Percentiles rank a stretch among this genome's conserved stretches.
These are phyloP conservation scores for Campoplex nolae DNA, from an alignment of 2,888 invertebrate species.

Conservation along the genomic window DNA sequence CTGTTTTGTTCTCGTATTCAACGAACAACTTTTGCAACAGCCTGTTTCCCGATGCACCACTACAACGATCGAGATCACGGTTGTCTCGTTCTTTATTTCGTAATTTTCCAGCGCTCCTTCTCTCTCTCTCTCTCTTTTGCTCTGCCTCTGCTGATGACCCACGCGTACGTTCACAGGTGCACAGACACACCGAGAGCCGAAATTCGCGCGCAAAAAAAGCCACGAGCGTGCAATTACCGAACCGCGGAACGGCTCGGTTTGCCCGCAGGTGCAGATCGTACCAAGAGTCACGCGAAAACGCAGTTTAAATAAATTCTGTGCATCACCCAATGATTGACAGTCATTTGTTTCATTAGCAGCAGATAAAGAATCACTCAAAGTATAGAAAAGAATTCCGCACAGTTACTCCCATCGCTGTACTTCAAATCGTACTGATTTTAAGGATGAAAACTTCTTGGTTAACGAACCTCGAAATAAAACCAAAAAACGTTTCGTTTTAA, in stretches of 20 bases:
- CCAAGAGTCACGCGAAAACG: constrained; percentile 1
- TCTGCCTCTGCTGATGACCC: neutral
- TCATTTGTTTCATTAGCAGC: neutral
- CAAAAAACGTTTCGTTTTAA: too few species aligned
- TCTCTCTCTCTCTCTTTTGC: neutral
- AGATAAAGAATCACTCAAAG: neutral
- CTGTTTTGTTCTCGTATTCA: neutral
- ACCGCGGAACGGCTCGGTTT: constrained; percentile 10
- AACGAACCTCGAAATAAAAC: too few species aligned
- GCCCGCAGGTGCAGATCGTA: constrained; percentile 12
- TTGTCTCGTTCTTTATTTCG: neutral
- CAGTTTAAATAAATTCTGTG: neutral
- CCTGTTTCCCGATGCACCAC: constrained; percentile 1
- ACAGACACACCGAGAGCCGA: neutral
- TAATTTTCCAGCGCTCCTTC: neutral
- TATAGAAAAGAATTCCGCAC: neutral
- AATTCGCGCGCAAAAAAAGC: constrained; percentile 30
- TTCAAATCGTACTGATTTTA: neutral
- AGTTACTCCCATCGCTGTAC: neutral
- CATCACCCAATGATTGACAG: constrained; percentile 1
- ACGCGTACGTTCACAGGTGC: constrained; percentile 14
- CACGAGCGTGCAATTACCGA: constrained; percentile 30
- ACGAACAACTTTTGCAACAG: neutral
- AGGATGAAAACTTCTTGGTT: neutral
- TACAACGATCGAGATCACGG: neutral